These are phyloP conservation scores for Malurus melanocephalus DNA, from an alignment of 2,113 vertebrate genomes.

Conservation along the genomic window DNA sequence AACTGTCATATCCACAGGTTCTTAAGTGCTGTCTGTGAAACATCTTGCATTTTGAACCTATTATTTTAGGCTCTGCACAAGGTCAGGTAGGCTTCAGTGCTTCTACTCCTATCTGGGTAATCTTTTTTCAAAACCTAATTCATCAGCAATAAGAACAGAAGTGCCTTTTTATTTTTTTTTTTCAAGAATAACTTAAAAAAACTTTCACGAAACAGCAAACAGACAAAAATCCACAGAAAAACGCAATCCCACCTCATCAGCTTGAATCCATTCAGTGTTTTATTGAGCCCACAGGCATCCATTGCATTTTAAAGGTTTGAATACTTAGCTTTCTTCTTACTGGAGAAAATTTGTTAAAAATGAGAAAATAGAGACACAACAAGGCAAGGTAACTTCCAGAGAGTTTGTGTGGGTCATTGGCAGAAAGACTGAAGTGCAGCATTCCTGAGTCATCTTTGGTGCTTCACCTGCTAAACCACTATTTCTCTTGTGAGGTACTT, in stretches of 20 bases:
- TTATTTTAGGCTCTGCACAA: not conserved
- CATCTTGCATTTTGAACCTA: not conserved
- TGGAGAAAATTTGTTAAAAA: not conserved
- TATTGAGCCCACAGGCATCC: not conserved
- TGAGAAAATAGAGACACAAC: not conserved
- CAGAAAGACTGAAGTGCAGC: not conserved
- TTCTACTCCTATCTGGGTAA: not conserved
- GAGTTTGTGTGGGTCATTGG: not conserved
- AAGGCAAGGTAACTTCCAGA: not conserved
- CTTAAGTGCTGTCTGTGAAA: not conserved
- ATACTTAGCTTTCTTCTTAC: not conserved
- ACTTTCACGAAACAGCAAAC: rapidly evolving
- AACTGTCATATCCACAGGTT: not conserved
- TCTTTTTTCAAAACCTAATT: not conserved
- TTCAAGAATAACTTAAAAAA: not conserved
- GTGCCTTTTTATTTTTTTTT: not conserved
- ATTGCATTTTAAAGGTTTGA: not conserved
- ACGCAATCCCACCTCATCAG: rapidly evolving
- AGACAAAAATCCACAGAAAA: not conserved
- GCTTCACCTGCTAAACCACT: not conserved
- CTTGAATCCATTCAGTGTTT: not conserved
- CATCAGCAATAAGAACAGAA: not conserved
- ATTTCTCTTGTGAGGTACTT: not conserved
- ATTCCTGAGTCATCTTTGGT: not conserved
- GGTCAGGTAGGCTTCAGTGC: not conserved